Evolutionary conservation across 2,888 invertebrate genomes (phyloP), one percentile per base, ranked within the genome.

Genomic region (Campaea margaritaria): DNA sequence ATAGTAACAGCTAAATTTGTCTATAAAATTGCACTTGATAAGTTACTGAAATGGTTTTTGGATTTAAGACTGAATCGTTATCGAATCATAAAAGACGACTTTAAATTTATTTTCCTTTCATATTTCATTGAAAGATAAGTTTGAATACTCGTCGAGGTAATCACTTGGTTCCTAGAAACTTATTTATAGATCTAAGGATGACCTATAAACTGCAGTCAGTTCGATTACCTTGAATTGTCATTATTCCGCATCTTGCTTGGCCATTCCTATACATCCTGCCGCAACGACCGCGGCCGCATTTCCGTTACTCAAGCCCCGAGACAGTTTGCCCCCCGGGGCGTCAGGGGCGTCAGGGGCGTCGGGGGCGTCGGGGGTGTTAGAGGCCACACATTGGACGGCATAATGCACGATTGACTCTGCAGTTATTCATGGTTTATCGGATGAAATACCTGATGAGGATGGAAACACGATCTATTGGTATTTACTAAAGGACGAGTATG

Each of bases 181-280:
- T 11, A 34, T 3, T 1, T 34, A 10, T 38, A 10, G 38, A 5
- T 10, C 13, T n/a, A n/a, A 14, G n/a, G 27, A 12, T 16, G 4
- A 1, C 31, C 15, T 16, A 36, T 46, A 46, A 46, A 45, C 14
- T 45, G 13, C 4, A 46, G 14, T 45, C 28, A 31, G 46, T 9
- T 46, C 45, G 46, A 46, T 56, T 52, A 36, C 54, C 54, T 50
- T 48, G 45, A 16, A 39, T 38, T 50, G 46, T 60, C 13, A 47
- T 38, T 51, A 47, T 48, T 39, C 46, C 27, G 11, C 13, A 39
- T 44, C 48, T 52, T 21, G 48, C 28, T 34, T 10, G 15, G 44
- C 43, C 31, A 34, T 34, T n/a, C 43, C 51, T 27, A 52, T 38
- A 52, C 44, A 16, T 44, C 39, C 42, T n/a, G 51, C 51, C 11